A percentile compares a stretch with the other conserved stretches of the same genome.
Conservation (phyloP, 53 echinoderm and acorn worm species). For the Mesocentrotus franciscanus region DNA sequence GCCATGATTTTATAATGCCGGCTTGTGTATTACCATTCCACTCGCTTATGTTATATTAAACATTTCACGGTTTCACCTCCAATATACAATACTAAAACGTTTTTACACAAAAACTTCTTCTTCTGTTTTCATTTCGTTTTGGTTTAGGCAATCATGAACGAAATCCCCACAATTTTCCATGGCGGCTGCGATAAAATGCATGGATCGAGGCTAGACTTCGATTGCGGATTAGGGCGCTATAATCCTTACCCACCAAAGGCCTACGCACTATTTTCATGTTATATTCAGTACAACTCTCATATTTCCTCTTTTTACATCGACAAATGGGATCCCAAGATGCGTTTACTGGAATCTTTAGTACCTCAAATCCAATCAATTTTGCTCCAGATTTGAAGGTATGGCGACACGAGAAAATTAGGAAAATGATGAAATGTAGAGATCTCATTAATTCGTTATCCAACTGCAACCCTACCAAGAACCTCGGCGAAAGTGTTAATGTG, state of each 20-base stretch:
- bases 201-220: neutral
- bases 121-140: neutral
- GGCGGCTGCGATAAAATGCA: neutral
- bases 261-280: neutral
- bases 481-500: neutral
- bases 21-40: neutral
- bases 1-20: neutral
- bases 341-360: neutral
- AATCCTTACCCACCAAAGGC: neutral
- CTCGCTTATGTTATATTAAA: too few species aligned
- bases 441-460: neutral
- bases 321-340: conserved; percentile 16
- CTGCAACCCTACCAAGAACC: neutral
- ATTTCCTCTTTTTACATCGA: neutral
- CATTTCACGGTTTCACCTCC: neutral
- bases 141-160: neutral
- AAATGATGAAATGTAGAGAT: neutral
- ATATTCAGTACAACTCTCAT: neutral
- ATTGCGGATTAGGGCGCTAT: neutral
- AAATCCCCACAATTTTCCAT: neutral
- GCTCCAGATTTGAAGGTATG: conserved; percentile 27
- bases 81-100: neutral
- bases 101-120: neutral
- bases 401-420: neutral
- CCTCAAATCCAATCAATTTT: conserved; percentile 31